Conservation (phyloP, 53 echinoderm and acorn worm species). For the Antedon mediterranea region DNA sequence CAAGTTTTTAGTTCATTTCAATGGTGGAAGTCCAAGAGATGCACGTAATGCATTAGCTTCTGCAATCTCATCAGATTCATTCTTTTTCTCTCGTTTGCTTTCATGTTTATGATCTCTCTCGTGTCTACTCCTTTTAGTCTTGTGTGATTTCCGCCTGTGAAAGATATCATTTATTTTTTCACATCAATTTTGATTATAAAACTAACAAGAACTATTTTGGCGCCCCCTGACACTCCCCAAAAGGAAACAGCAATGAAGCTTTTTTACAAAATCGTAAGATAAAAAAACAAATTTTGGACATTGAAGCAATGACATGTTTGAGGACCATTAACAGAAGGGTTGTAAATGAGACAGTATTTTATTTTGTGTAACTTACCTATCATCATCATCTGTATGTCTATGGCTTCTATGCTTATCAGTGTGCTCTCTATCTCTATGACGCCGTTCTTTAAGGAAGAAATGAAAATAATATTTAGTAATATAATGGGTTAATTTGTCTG, state of each 20-base stretch:
- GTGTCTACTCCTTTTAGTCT: conserved; percentile 18
- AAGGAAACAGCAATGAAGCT: too few species aligned
- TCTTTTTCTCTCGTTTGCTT: conserved; percentile 2
- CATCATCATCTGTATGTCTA: conserved; percentile 42
- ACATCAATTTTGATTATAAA: background rate
- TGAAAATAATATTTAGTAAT: background rate
- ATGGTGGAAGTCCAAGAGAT: conserved; percentile 41
- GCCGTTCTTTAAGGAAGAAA: conserved; percentile 7
- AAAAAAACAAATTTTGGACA: too few species aligned
- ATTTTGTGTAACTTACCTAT: conserved; percentile 35
- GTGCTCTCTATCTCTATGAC: conserved; percentile 13
- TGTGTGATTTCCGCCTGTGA: conserved; percentile 25
- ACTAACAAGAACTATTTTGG: too few species aligned
- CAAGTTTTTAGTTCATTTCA: conserved; percentile 13
- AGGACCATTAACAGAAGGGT: too few species aligned
- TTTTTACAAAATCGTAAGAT: too few species aligned
- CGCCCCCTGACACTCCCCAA: too few species aligned
- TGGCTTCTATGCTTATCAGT: conserved; percentile 37
- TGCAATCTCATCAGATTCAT: conserved; percentile 23
- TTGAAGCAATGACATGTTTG: too few species aligned
- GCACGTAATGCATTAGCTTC: conserved; percentile 42
- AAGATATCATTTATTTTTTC: background rate
- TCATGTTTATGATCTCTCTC: conserved; percentile 24
- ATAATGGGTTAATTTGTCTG: background rate
- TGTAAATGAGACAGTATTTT: too few species aligned